phyloP scores from a whole-genome alignment of 2,113 vertebrate genomes.

The Myanophis thanlyinensis region DNA sequence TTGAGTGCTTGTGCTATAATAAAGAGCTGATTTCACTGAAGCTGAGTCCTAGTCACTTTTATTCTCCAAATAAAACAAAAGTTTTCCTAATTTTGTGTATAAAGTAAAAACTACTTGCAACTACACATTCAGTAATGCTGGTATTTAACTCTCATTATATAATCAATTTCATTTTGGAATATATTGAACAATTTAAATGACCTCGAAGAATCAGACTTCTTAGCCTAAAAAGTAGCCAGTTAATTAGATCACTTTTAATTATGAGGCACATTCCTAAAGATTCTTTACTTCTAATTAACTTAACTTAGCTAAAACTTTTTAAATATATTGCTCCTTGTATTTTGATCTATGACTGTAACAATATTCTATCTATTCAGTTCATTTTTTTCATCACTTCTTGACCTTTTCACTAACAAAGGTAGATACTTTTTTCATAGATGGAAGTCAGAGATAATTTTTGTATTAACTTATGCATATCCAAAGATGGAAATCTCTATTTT shows the following conservation, averaged over 20 bases:
- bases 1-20: no score
- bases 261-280: not conserved
- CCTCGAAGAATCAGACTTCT: not conserved
- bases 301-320: constrained; percentile 14
- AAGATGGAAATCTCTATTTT: not conserved
- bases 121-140: not conserved
- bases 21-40: no score
- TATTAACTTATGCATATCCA: not conserved
- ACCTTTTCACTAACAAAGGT: not conserved
- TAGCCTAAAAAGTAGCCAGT: not conserved
- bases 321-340: constrained; percentile 1
- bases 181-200: not conserved
- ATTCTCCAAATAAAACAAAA: no score
- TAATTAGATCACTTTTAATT: constrained; percentile 11
- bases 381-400: not conserved
- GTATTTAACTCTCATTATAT: not conserved
- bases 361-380: not conserved
- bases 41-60: no score
- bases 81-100: not conserved
- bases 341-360: not conserved
- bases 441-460: not conserved
- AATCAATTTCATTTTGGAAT: not conserved
- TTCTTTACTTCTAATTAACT: constrained; percentile 9
- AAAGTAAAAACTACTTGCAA: not conserved
- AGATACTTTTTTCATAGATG: not conserved